Percentiles rank a stretch among this genome's conserved stretches.
These are phyloP conservation scores for Drosophila sp. DNA, from an alignment of 1,140 invertebrate genomes.

Conservation along the genomic window DNA sequence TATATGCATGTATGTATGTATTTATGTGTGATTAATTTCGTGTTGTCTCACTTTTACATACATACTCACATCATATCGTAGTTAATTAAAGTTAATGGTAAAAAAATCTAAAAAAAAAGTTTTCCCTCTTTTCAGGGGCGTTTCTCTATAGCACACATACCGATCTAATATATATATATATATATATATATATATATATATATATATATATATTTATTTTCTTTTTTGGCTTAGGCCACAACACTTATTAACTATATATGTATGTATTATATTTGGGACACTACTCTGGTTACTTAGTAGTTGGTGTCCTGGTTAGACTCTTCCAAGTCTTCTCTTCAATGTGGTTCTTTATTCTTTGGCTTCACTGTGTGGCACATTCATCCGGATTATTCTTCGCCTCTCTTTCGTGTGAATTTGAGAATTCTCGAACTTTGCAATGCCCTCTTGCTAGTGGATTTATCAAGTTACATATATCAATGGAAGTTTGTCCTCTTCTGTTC, in stretches of 20 bases:
- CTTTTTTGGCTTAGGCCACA: background rate
- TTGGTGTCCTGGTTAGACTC: constrained; percentile 5
- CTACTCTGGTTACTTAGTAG: constrained; percentile 1
- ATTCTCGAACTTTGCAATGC: background rate
- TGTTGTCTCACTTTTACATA: constrained; percentile 4
- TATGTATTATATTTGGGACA: constrained; percentile 1
- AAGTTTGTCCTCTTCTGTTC: constrained; percentile 5
- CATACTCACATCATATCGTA: constrained; percentile 16
- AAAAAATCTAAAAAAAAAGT: constrained; percentile 74
- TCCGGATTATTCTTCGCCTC: background rate
- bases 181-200: too few species aligned
- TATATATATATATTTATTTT: too few species aligned
- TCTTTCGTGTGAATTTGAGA: constrained; percentile 1
- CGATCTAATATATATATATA: constrained; percentile 15
- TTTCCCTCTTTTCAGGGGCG: constrained; percentile 1
- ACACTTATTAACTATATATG: constrained; percentile 12
- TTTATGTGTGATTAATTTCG: constrained; percentile 5
- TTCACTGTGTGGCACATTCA: constrained; percentile 14
- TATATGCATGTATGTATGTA: constrained; percentile 1
- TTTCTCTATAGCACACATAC: constrained; percentile 33
- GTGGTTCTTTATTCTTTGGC: constrained; percentile 35
- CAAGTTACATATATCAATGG: background rate
- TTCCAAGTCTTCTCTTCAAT: background rate
- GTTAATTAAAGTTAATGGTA: constrained; percentile 67
- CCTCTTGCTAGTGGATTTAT: constrained; percentile 1